Evolutionary conservation across 2,113 vertebrate genomes (phyloP).

Genomic region (Caloenas nicobarica): DNA sequence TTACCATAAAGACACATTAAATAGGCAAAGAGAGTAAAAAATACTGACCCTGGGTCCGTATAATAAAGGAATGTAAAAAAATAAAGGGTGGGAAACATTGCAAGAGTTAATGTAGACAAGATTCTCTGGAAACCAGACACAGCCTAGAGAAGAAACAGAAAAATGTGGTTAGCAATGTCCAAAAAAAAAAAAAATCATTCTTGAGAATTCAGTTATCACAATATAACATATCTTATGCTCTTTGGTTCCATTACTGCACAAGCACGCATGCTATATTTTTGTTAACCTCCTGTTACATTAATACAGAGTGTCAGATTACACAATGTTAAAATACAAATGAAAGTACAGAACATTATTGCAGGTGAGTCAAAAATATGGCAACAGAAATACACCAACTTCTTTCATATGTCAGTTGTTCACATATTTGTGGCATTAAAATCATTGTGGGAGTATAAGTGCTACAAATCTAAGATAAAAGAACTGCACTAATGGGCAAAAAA

Average conservation of each 20-base stretch:
- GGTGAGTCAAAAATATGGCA: background rate
- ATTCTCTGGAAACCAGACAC: slow-evolving; percentile 81
- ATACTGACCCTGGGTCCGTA: slow-evolving; percentile 92
- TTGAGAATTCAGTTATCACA: background rate
- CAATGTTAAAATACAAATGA: background rate
- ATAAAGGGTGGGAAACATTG: slow-evolving; percentile 91
- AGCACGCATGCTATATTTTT: background rate
- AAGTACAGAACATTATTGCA: background rate
- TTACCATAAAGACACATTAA: slow-evolving; percentile 94
- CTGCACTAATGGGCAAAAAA: background rate
- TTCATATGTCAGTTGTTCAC: background rate
- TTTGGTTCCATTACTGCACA: background rate
- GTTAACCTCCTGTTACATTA: background rate
- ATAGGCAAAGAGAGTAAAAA: slow-evolving; percentile 94
- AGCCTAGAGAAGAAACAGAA: slow-evolving; percentile 71
- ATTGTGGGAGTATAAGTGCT: background rate
- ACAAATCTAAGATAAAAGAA: background rate
- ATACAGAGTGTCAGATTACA: background rate
- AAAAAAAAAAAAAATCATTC: background rate
- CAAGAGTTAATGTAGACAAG: slow-evolving; percentile 85
- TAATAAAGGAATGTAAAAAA: slow-evolving; percentile 99
- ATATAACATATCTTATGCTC: background rate
- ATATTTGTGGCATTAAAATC: background rate
- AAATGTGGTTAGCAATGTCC: slow-evolving; percentile 2
- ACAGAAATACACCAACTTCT: background rate